Base-by-base conservation (phyloP, 2,113 vertebrate species). In the Larimichthys polyactis region DNA sequence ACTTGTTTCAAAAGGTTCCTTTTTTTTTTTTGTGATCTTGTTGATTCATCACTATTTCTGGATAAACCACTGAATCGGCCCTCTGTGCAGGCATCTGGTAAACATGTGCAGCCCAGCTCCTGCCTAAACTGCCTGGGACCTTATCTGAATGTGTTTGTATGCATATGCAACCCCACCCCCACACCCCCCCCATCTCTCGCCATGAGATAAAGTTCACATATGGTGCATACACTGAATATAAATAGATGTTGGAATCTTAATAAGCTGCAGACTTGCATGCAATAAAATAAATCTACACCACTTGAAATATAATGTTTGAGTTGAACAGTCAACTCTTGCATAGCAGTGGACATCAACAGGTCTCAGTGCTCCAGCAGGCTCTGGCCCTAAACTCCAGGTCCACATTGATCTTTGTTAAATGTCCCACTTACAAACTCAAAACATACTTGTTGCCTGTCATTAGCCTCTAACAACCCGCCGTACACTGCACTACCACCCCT, bases 141-240 rank as follows among this genome's bases (percentile, higher is more conserved):
- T 81, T 81, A 83, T 81, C 80, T 71, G 48, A 27, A 62, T 55
- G 24, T 67, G 77, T 80, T 44, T 82, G 54, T 46, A 46, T 46
- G 44, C 44, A 46, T 77, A 40, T 58, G 29, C 29, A 65, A 40
- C 44, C 20, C 22, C 40, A 48, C 51, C 20, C 32, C 48, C 49
- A 12, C 22, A 20, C 27, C 43, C 51, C 20, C 22, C 48, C 49
- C 29, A 0, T 40, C 27, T n/a, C 49, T 20, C 20, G 43, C 46
- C n/a, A 36, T 11, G 24, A 20, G 59, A 78, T 60, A 63, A 55
- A 57, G 27, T 71, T 75, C 77, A 81, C 70, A 65, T 14, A 43
- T 71, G 59, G 17, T n/a, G 20, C 27, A 32, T 19, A 8, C 19
- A 19, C 20, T 29, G 27, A 52, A 74, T 43, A 44, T 27, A 57